Evolutionary conservation across 2,113 vertebrate genomes (phyloP), one percentile per base, ranked within the genome.

Genomic region (Delphinus delphis): DNA sequence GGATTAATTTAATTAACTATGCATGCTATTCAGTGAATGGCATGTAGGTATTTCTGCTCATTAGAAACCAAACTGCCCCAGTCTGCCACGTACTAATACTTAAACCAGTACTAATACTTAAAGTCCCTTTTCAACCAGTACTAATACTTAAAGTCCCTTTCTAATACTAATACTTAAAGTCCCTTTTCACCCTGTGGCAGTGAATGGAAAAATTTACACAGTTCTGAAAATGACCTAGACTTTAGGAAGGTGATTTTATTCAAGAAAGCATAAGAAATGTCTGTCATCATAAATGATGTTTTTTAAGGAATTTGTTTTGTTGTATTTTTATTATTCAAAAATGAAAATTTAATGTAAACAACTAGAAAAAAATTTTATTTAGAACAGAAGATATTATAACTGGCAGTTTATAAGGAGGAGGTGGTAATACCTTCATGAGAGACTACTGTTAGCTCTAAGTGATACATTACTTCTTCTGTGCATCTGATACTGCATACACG

Each of bases 191-290:
- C 8, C 21, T 31, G 31, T n/a, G n/a, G 4, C 36, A 47, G 28
- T 33, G 63, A 73, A 18, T 53, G 36, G 13, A 55, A 84, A 23
- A 80, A 76, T 41, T 73, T 44, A 83, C 21, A 38, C 26, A 50
- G 60, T 53, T 70, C 53, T 89, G 71, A 88, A 92, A 71, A 33
- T 77, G 77, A 28, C 77, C 94, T 33, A 26, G 33, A 74, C 33
- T 96, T 89, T 84, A 91, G 55, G 38, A 96, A n/a, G 13, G 33
- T 88, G 41, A 71, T 90, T 71, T 93, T 87, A 91, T 88, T 87
- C 31, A 84, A 92, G 88, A 89, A 92, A 47, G 65, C 11, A 41
- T 55, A 26, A 58, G 50, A 84, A 38, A 83, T 63, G 28, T 50
- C 41, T 85, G 5, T 23, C 26, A 53, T 63, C 90, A 70, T 55